Evolutionary conservation across 2,113 vertebrate genomes (phyloP).

Genomic region (Scolopax mira): DNA sequence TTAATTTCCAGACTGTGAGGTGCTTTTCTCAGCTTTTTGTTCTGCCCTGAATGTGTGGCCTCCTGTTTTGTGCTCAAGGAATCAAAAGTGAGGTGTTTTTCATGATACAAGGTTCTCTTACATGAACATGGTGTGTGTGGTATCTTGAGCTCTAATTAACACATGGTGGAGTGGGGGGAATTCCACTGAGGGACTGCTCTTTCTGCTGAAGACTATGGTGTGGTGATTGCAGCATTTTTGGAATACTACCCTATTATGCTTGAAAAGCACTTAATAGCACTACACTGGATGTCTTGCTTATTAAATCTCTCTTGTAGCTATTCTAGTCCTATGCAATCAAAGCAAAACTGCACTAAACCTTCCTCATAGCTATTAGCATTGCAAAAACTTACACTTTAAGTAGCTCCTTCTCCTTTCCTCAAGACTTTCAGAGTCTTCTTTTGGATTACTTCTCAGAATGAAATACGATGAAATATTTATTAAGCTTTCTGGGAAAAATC

Average conservation of each 20-base stretch:
- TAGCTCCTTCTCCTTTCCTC: not conserved
- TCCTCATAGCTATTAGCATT: not conserved
- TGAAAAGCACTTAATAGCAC: not conserved
- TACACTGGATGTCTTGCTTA: not conserved
- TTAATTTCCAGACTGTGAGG: not conserved
- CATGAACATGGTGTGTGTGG: rapidly evolving
- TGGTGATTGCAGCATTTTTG: not conserved
- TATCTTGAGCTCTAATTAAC: not conserved
- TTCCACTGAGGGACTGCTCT: not conserved
- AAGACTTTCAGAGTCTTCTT: not conserved
- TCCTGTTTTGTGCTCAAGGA: not conserved
- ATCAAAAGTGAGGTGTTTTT: not conserved
- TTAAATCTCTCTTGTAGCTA: not conserved
- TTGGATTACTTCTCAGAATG: not conserved
- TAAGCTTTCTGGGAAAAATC: slow-evolving; percentile 20
- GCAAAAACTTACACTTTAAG: not conserved
- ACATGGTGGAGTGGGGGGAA: rapidly evolving
- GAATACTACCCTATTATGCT: not conserved
- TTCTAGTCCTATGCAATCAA: not conserved
- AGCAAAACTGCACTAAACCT: not conserved
- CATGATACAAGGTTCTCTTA: not conserved
- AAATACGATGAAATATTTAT: slow-evolving; percentile 26
- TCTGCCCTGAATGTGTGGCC: rapidly evolving
- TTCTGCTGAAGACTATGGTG: not conserved
- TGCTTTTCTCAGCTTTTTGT: not conserved